Conservation (phyloP, 2,113 vertebrate species). For the Paradoxurus hermaphroditus region DNA sequence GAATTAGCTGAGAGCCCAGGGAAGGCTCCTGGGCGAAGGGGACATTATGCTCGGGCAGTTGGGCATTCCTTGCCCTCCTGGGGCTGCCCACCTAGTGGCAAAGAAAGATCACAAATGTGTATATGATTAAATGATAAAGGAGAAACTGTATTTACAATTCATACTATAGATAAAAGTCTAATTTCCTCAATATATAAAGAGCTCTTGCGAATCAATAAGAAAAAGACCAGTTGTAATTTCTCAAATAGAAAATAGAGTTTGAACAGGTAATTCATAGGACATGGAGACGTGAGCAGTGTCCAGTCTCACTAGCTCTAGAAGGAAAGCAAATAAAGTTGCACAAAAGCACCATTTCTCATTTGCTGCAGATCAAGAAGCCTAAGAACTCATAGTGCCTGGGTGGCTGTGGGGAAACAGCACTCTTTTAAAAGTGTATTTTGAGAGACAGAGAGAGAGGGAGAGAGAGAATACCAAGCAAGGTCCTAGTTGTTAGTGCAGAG, state of each 20-base stretch:
- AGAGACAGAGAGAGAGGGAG: no score
- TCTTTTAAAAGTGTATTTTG: no score
- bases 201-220: background rate
- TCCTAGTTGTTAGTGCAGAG: no score
- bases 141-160: background rate
- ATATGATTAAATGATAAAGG: no score
- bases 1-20: background rate
- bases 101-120: fast-evolving
- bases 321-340: background rate
- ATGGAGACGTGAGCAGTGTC: fast-evolving
- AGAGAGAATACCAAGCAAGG: no score
- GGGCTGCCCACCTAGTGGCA: background rate
- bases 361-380: fast-evolving
- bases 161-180: background rate
- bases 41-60: fast-evolving
- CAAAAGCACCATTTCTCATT: fast-evolving
- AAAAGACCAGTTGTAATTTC: background rate
- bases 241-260: background rate
- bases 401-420: background rate
- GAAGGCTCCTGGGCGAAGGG: background rate
- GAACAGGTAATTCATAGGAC: fast-evolving
- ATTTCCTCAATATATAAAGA: background rate
- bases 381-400: fast-evolving
- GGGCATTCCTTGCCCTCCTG: background rate
- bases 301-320: fast-evolving